phyloP scores from a whole-genome alignment of 2,797 vertebrate species.

The Harpagifer antarcticus region DNA sequence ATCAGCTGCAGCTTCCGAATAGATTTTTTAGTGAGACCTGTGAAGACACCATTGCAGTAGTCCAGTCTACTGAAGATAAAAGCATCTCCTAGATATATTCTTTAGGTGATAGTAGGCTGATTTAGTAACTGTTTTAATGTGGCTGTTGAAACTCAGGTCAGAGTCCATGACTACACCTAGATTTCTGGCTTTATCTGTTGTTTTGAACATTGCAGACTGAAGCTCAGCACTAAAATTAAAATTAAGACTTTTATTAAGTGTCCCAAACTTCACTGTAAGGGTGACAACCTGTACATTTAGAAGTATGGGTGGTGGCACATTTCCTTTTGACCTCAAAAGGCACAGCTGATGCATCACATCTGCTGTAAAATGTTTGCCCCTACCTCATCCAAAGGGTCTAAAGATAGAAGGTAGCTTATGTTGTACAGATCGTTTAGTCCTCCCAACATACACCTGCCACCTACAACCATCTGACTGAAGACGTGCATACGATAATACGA shows the following conservation, averaged over 20 bases:
- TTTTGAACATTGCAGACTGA: too few relatives aligned
- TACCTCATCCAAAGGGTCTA: background rate
- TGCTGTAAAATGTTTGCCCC: conserved; percentile 13
- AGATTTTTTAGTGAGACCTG: too few relatives aligned
- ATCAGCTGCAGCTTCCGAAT: too few relatives aligned
- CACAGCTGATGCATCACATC: background rate
- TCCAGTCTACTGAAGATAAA: too few relatives aligned
- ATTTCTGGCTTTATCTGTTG: too few relatives aligned
- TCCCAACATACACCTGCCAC: background rate
- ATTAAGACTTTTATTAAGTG: conserved; percentile 20
- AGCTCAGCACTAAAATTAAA: too few relatives aligned
- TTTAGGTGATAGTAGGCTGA: too few relatives aligned
- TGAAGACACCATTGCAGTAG: too few relatives aligned
- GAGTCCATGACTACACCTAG: too few relatives aligned
- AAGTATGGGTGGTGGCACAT: conserved; percentile 19
- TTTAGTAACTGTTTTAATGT: too few relatives aligned
- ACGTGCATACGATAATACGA: background rate
- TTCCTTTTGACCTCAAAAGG: conserved; percentile 1
- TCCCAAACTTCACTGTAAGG: conserved; percentile 17
- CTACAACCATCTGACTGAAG: conserved; percentile 14
- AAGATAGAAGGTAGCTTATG: background rate
- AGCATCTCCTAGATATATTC: too few relatives aligned
- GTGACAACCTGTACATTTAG: conserved; percentile 16
- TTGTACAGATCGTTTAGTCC: background rate
- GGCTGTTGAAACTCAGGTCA: too few relatives aligned